Base-by-base conservation (phyloP, 2,888 invertebrate genomes). In the Muschampia plurimacula region DNA sequence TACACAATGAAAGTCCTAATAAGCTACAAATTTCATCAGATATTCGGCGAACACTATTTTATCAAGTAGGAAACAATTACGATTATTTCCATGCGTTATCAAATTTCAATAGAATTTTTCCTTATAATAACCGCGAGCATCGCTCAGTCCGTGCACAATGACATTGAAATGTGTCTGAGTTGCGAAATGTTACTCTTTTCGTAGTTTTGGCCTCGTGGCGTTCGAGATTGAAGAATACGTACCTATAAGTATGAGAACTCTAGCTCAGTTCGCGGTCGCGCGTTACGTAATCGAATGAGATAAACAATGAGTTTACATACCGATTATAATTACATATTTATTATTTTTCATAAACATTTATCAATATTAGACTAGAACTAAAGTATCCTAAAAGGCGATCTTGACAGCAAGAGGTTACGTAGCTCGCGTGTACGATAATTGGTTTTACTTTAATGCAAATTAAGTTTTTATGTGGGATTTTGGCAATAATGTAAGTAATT, bases 101-200 rank as follows among this genome's bases (percentile, higher is more conserved):
- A 46, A 46, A 12, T 12, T 46, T 52, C 52, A 52, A 46, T 52
- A 52, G n/a, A 39, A 36, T 36, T 63, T 63, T 63, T 63, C 62
- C 62, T 39, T 41, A 9, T 41, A 41, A 78, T 32, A 82, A 81
- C 81, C 80, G 79, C 79, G 82, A 81, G 78, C 81, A 80, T 79
- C 81, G 83, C 81, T 85, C 84, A 86, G 83, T 83, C 79, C 84
- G 84, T 83, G 88, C 83, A 82, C 86, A 88, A 82, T 92, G 93
- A 93, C 93, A 94, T 93, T 94, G 94, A 92, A 92, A 85, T 84
- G 80, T 79, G 86, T 80, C 83, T 2, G 81, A 75, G 86, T 93
- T 93, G 92, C 93, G 93, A 93, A 93, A 93, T 88, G 85, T 85
- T 89, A 89, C 88, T 90, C 89, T 93, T 93, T 93, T 92, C 86